Evolutionary conservation across 2,888 invertebrate genomes (phyloP).

Genomic region (Chelonus formosanus): DNA sequence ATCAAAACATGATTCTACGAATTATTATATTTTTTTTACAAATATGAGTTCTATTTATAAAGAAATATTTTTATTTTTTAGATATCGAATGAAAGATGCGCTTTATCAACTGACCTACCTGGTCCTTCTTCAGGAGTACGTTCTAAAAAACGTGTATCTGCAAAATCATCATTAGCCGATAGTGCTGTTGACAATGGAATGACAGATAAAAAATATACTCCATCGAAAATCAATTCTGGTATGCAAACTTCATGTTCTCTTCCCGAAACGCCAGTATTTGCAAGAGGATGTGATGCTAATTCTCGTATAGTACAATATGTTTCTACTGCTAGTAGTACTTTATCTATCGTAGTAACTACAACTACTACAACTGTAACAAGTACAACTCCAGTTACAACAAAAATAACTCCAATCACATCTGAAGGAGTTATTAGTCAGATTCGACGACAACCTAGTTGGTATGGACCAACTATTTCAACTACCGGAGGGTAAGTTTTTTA

Average conservation of each 20-base stretch:
- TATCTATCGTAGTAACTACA: too few species aligned
- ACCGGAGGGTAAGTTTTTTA: conserved; percentile 52
- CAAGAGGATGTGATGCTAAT: conserved; percentile 78
- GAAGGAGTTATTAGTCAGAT: conserved; percentile 48
- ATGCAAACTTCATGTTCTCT: conserved; percentile 86
- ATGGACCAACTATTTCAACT: conserved; percentile 61
- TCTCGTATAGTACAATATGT: conserved; percentile 79
- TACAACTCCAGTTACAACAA: too few species aligned
- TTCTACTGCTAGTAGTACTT: conserved; percentile 60
- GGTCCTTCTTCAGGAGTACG: conserved; percentile 60
- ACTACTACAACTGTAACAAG: too few species aligned
- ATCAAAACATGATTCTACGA: conserved; percentile 57
- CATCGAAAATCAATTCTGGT: conserved; percentile 70
- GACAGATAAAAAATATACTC: conserved; percentile 74
- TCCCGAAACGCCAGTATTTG: conserved; percentile 90
- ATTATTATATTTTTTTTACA: neutral
- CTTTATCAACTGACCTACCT: conserved; percentile 76
- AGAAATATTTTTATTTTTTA: conserved; percentile 38
- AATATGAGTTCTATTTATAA: too few species aligned
- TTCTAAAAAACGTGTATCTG: conserved; percentile 58
- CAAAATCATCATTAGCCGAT: conserved; percentile 76
- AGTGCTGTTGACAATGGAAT: conserved; percentile 85
- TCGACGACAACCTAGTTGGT: conserved; percentile 59
- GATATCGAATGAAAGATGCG: conserved; percentile 72
- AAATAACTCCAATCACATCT: conserved; percentile 35